Base-by-base conservation (phyloP, 2,888 invertebrate genomes). In the Matsumyia berberina region DNA sequence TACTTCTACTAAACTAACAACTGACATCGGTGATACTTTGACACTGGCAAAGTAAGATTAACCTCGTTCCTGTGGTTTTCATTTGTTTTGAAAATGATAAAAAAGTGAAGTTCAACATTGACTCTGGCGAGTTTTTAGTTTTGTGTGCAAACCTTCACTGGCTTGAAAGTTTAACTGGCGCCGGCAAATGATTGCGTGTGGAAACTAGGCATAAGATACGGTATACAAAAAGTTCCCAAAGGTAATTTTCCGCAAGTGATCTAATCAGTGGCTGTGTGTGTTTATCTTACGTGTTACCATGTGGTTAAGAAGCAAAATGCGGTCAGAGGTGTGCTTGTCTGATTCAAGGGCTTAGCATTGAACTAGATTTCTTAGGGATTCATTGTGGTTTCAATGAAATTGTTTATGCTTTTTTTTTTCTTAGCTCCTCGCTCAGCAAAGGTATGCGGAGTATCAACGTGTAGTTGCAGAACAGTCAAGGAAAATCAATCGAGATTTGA, bases 391-490 rank as follows among this genome's bases (percentile, higher is more conserved):
- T 35, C 37, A 58, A 51, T 64, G 64, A 8, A 51, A 33, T 70
- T 17, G 19, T 74, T 82, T 69, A 66, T 6, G 67, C 51, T 57
- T 80, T 39, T 39, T 57, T 60, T 78, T 39, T 39, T 3, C 46
- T 9, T 92, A 97, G 97, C 90, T 97, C 86, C 95, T 96, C 86
- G 95, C 96, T 0, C 97, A 97, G 88, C 95, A 96, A 87, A 92
- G 94, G 7, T 96, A 96, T 91, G 96, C 97, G 0, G 94, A 96
- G 29, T 97, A 96, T 92, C 97, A 97, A 90, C 95, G 96, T 53
- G 94, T 95, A 11, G 93, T 97, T 0, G 96, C 96, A 93, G 94
- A 95, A 76, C 93, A 96, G 11, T 94, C 97, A 0, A 95, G 94
- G 86, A 93, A 94, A 87, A 93, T 97, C 15, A 95, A 96, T 4